A percentile compares a stretch with the other conserved stretches of the same genome.
These are phyloP conservation scores for Pseudomyrmex flavicornis DNA, from an alignment of 1,140 invertebrate species.

Conservation along the genomic window DNA sequence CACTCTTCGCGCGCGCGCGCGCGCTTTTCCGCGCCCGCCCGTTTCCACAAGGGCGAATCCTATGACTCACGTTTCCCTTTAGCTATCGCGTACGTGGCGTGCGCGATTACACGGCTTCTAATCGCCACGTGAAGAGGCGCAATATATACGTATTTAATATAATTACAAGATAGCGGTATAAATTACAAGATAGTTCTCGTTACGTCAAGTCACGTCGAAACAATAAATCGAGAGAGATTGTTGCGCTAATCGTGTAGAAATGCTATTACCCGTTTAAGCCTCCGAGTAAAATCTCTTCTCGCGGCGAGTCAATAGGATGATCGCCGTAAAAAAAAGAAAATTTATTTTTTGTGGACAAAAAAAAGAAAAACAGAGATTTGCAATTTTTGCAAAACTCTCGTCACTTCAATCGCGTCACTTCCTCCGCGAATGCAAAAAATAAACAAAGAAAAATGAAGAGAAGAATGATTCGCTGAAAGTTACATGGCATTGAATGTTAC, in stretches of 20 bases:
- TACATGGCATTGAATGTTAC: not conserved
- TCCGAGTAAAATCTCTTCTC: too few species aligned
- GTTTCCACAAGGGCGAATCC: not conserved
- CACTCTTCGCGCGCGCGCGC: constrained; percentile 23
- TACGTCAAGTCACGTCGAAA: not conserved
- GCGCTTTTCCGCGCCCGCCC: constrained; percentile 9
- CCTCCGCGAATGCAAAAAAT: too few species aligned
- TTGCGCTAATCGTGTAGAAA: too few species aligned
- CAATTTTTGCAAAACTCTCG: too few species aligned
- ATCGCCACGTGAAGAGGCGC: not conserved
- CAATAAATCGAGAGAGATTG: not conserved
- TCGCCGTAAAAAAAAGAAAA: too few species aligned
- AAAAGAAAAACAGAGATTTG: too few species aligned
- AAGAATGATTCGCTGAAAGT: too few species aligned
- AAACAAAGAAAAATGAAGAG: too few species aligned
- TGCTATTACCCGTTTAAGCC: too few species aligned
- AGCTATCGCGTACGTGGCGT: not conserved
- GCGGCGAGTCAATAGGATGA: too few species aligned
- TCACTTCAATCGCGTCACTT: too few species aligned
- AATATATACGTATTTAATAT: not conserved
- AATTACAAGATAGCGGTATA: not conserved
- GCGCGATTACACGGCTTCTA: constrained; percentile 9
- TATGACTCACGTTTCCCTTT: constrained; percentile 30
- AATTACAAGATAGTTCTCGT: constrained; percentile 28
- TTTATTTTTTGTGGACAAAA: too few species aligned